phyloP scores from a whole-genome alignment of 2,113 vertebrate species.

The Procavia capensis region DNA sequence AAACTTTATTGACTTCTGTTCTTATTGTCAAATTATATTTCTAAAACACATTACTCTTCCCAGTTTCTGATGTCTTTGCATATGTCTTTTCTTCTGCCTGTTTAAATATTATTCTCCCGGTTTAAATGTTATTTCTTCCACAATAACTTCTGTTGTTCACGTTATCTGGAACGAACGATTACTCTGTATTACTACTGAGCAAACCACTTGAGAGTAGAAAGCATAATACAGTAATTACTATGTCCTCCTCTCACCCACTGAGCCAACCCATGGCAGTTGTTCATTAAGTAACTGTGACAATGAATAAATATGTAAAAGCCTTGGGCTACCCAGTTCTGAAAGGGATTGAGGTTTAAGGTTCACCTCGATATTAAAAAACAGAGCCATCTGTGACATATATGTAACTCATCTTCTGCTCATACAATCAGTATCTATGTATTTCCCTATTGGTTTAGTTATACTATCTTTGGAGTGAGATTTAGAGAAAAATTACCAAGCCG shows the following conservation, averaged over 20 bases:
- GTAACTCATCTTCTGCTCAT: background rate
- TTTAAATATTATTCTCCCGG: background rate
- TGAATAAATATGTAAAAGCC: background rate
- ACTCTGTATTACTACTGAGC: background rate
- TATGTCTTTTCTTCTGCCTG: background rate
- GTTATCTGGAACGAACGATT: background rate
- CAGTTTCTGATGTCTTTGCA: background rate
- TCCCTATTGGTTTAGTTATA: background rate
- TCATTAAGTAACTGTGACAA: background rate
- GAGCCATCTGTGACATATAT: background rate
- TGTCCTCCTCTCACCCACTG: too few relatives aligned
- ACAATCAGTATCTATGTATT: background rate
- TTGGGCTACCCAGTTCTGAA: background rate
- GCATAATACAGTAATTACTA: background rate
- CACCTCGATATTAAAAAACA: background rate
- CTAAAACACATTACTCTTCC: slow-evolving; percentile 16
- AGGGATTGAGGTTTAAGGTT: background rate
- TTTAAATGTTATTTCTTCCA: slow-evolving; percentile 10
- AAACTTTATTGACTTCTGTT: slow-evolving; percentile 8
- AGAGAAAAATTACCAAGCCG: slow-evolving; percentile 10
- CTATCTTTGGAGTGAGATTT: background rate
- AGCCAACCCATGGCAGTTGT: background rate
- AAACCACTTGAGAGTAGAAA: slow-evolving; percentile 2
- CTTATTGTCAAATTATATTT: background rate
- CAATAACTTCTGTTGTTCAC: background rate